Percentiles rank a stretch among this genome's conserved stretches.
Evolutionary conservation across 2,113 vertebrate species (phyloP).

Genomic region (Nicator chloris): DNA sequence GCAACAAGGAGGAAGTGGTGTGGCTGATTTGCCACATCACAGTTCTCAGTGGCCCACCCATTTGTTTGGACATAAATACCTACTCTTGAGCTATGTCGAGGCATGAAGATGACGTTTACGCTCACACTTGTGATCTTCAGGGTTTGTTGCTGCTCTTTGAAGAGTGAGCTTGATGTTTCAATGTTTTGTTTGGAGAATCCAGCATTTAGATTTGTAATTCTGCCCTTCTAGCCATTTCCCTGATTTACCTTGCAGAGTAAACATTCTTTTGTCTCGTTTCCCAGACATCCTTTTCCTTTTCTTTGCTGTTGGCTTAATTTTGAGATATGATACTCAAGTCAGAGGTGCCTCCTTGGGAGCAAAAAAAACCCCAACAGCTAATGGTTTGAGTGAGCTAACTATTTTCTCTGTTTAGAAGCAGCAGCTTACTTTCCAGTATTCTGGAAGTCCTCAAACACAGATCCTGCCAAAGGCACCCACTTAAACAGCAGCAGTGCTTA

Average conservation of each 20-base stretch:
- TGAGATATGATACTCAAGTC: not conserved
- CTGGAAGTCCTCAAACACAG: not conserved
- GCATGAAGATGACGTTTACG: fast-evolving
- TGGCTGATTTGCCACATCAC: not conserved
- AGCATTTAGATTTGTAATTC: not conserved
- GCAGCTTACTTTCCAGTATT: not conserved
- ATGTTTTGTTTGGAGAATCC: not conserved
- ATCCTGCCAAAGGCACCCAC: not conserved
- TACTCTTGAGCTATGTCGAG: not conserved
- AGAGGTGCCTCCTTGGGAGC: not conserved
- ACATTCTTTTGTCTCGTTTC: not conserved
- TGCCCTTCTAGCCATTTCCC: not conserved
- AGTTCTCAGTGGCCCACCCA: not conserved
- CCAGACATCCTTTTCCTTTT: slow-evolving; percentile 1
- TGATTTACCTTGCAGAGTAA: slow-evolving; percentile 9
- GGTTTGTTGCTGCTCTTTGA: not conserved
- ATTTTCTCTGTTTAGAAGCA: not conserved
- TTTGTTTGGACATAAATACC: not conserved
- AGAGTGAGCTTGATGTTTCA: not conserved
- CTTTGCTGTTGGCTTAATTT: not conserved
- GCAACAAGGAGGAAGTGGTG: not conserved
- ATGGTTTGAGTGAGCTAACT: not conserved
- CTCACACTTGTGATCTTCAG: not conserved
- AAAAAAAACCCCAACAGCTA: not conserved
- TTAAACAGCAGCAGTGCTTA: not conserved